Evolutionary conservation across 2,888 invertebrate genomes (phyloP), one percentile per base, ranked within the genome.

Genomic region (Harmothoe impar): DNA sequence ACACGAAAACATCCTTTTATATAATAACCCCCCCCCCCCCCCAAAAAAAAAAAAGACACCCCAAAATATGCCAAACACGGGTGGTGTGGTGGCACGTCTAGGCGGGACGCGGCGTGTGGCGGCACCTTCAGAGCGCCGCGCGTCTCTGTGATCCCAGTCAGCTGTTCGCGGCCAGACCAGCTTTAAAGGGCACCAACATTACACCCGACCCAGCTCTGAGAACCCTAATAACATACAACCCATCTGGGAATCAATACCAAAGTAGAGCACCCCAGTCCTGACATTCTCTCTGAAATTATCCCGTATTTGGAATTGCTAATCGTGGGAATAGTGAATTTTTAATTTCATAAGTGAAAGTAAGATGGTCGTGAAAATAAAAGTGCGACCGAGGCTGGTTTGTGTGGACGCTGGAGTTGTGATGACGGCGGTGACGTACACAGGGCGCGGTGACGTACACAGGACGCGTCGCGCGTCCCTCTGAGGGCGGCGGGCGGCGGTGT

Each of bases 391-490:
- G 5, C 5, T 43, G 43, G 43, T 43, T 43, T 7, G 10, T 43
- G 15, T 5, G 23, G 62, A n/a, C 15, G 23, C n/a, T 62, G 62
- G 62, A 62, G 62, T 62, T 62, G 43, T 43, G 62, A 62, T 62
- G 25, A 25, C 72, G 72, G 72, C 72, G 29, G 72, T 3, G 29
- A 15, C 1, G 29, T n/a, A 29, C 25, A 25, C 15, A 25, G 29
- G 72, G 43, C 43, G 72, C 72, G 72, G 72, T 3, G 29, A 15
- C 1, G 29, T n/a, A 29, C 25, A 25, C 15, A 25, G 29, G 72
- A 10, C 43, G 72, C 72, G 72, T 72, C 72, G 72, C 72, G 72
- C 72, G 72, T 29, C 72, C 43, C 43, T 72, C 31, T 72, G 72
- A 72, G 15, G 29, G 72, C 29, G 25, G 29, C 72, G 25, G 3